phyloP scores from a whole-genome alignment of 2,888 invertebrate species.

The Pollenia labialis region DNA sequence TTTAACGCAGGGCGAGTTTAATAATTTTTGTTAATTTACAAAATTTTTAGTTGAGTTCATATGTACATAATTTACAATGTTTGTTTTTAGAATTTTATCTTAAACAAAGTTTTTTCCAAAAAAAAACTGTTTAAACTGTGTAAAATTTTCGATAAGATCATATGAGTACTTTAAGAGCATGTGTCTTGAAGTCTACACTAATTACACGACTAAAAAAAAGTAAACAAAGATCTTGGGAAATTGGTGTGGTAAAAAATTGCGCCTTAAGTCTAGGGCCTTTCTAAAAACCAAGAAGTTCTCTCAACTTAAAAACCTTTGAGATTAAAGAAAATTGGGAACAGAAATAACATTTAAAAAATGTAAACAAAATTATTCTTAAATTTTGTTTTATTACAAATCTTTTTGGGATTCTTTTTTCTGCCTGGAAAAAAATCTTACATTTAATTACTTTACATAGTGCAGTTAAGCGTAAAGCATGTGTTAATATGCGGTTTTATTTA shows the following conservation, averaged over 20 bases:
- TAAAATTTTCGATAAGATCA: constrained; percentile 27
- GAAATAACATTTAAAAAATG: too few relatives aligned
- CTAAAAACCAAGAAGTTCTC: not conserved
- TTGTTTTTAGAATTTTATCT: constrained; percentile 28
- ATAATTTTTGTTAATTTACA: not conserved
- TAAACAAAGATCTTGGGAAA: not conserved
- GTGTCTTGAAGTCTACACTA: not conserved
- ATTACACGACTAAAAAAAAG: not conserved
- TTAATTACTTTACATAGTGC: constrained; percentile 74
- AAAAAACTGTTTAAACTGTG: constrained; percentile 20
- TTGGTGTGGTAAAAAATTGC: too few relatives aligned
- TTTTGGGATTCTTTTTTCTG: not conserved
- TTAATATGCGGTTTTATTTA: constrained; percentile 80
- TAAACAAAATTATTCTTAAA: not conserved
- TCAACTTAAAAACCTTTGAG: not conserved
- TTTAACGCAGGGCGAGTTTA: not conserved
- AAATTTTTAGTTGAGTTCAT: not conserved
- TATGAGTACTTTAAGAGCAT: constrained; percentile 1
- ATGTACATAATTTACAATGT: constrained; percentile 14
- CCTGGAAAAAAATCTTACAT: not conserved
- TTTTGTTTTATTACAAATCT: not conserved
- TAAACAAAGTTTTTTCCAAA: constrained; percentile 22
- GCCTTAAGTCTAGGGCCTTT: too few relatives aligned
- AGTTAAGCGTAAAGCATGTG: constrained; percentile 80
- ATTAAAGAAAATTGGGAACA: too few relatives aligned